These are phyloP conservation scores for Lepidurus couesii DNA, from an alignment of 1,140 invertebrate species.

Conservation along the genomic window DNA sequence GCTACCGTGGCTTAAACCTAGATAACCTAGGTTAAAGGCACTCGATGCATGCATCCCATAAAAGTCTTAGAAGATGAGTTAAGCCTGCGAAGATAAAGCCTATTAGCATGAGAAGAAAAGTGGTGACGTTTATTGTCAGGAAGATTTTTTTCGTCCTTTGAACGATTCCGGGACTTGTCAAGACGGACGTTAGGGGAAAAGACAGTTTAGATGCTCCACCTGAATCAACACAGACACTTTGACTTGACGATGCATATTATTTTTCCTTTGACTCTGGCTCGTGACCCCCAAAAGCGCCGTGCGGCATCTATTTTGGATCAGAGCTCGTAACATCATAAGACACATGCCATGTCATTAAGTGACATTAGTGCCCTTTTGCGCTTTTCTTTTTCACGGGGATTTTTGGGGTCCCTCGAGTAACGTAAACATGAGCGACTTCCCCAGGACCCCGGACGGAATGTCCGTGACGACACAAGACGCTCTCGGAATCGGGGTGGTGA, in stretches of 20 bases:
- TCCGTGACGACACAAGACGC: slow-evolving; percentile 2
- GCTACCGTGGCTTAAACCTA: too few relatives aligned
- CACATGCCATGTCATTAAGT: slow-evolving; percentile 20
- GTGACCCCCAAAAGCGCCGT: too few relatives aligned
- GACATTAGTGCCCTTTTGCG: slow-evolving; percentile 9
- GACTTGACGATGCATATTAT: not conserved
- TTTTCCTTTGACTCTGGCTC: not conserved
- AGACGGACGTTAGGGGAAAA: not conserved
- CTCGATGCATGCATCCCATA: too few relatives aligned
- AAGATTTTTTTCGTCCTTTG: not conserved
- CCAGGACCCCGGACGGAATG: not conserved
- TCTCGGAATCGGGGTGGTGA: slow-evolving; percentile 2
- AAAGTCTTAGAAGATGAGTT: too few relatives aligned
- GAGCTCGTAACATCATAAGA: slow-evolving; percentile 1
- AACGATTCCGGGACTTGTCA: not conserved
- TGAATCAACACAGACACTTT: slow-evolving; percentile 18
- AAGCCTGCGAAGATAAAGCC: not conserved
- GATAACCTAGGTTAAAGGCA: too few relatives aligned
- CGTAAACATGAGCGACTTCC: not conserved
- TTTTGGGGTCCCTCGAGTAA: not conserved
- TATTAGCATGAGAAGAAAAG: not conserved
- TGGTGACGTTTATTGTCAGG: not conserved
- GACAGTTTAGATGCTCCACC: not conserved
- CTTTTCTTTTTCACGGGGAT: slow-evolving; percentile 1
- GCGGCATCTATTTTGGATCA: slow-evolving; percentile 21